These are phyloP conservation scores for Indri indri DNA, from an alignment of 2,113 vertebrate genomes.

Conservation along the genomic window DNA sequence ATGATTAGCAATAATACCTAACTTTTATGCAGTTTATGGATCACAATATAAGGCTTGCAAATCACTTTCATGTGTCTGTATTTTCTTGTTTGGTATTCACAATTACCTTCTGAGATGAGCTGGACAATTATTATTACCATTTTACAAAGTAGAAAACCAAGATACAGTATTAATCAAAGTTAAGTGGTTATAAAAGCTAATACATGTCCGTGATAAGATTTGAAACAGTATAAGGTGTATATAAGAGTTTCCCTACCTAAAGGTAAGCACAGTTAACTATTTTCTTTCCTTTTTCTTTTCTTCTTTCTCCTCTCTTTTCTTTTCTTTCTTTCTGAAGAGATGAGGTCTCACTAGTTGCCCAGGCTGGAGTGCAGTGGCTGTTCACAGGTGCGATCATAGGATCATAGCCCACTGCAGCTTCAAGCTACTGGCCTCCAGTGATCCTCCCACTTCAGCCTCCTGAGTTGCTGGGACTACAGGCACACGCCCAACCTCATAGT, in stretches of 20 bases:
- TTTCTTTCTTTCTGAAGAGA: background rate
- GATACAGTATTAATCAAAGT: background rate
- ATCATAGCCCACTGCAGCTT: background rate
- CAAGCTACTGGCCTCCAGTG: fast-evolving
- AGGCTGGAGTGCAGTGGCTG: background rate
- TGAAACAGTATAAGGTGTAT: background rate
- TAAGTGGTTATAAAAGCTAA: background rate
- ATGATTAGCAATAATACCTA: background rate
- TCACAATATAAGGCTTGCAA: background rate
- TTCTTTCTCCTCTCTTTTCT: no score
- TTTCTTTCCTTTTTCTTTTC: background rate
- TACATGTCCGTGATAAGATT: background rate
- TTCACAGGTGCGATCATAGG: background rate
- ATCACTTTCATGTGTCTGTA: background rate
- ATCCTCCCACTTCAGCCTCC: background rate
- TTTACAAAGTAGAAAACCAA: background rate
- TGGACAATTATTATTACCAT: background rate
- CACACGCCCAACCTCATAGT: background rate
- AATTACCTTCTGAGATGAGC: background rate
- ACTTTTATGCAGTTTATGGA: background rate
- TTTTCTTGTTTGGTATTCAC: slow-evolving; percentile 42
- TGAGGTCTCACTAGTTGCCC: background rate
- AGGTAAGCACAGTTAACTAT: background rate
- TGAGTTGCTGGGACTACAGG: background rate
- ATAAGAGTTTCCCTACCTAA: background rate